These are phyloP conservation scores for Paramisgurnus dabryanus DNA, from an alignment of 2,113 vertebrate genomes.

Conservation along the genomic window DNA sequence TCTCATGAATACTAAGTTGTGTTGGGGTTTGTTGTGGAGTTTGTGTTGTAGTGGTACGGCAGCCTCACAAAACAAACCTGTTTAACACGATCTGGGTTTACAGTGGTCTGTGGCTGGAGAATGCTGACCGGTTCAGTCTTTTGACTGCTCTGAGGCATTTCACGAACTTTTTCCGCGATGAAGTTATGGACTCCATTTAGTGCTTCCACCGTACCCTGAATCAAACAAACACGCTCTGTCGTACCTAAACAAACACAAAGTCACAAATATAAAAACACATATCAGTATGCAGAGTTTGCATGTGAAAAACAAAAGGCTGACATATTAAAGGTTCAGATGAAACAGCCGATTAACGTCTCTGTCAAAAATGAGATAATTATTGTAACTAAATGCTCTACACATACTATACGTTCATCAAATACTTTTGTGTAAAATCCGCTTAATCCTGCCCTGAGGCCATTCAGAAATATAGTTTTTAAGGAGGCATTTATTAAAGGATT, in stretches of 20 bases:
- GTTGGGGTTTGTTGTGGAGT: slow-evolving; percentile 1
- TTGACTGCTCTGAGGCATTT: slow-evolving; percentile 99
- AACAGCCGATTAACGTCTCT: too few relatives aligned
- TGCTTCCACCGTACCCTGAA: slow-evolving; percentile 98
- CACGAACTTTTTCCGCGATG: slow-evolving; percentile 98
- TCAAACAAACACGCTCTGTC: slow-evolving; percentile 97
- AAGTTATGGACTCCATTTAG: slow-evolving; percentile 99
- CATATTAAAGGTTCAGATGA: neutral
- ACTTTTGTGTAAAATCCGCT: too few relatives aligned
- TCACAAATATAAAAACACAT: slow-evolving; percentile 5
- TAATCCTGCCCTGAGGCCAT: too few relatives aligned
- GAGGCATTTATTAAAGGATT: too few relatives aligned
- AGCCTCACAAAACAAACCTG: slow-evolving; percentile 83
- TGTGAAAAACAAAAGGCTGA: neutral
- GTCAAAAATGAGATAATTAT: too few relatives aligned
- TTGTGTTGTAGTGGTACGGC: neutral
- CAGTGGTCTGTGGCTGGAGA: slow-evolving; percentile 97
- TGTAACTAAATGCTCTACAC: too few relatives aligned
- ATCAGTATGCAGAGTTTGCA: slow-evolving; percentile 5
- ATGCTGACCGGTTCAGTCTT: slow-evolving; percentile 99
- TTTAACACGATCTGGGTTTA: slow-evolving; percentile 99
- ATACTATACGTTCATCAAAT: too few relatives aligned
- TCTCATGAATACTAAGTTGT: too few relatives aligned
- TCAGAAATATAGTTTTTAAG: too few relatives aligned
- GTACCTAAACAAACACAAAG: slow-evolving; percentile 79